Percentiles rank a stretch among this genome's conserved stretches.
Conservation (phyloP, 1,140 invertebrate genomes). For the Pseudobourletiella spinata region DNA sequence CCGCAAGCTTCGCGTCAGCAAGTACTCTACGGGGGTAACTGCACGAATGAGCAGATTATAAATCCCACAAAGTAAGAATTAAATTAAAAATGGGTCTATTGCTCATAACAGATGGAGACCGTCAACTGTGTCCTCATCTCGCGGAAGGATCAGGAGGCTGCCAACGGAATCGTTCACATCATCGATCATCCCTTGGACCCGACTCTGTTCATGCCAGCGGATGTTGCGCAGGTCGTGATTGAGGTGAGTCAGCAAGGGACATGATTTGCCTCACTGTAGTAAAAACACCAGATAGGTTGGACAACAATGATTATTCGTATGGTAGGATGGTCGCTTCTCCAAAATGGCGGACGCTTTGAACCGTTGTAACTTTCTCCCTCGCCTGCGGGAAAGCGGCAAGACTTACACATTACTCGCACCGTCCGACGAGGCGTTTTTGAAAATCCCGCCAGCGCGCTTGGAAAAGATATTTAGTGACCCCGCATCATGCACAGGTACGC, state of each 20-base stretch:
- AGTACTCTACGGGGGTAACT: conserved; percentile 45
- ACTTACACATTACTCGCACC: conserved; percentile 54
- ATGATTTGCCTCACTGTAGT: neutral
- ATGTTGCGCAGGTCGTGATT: conserved; percentile 38
- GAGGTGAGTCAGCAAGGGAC: conserved; percentile 31
- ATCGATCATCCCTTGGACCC: conserved; percentile 57
- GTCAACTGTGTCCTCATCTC: conserved; percentile 48
- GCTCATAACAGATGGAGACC: conserved; percentile 50
- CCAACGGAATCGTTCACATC: conserved; percentile 60
- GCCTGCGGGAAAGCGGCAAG: conserved; percentile 37
- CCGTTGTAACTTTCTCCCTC: conserved; percentile 41
- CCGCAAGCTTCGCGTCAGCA: conserved; percentile 41
- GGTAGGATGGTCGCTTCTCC: conserved; percentile 48
- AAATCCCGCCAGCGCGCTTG: conserved; percentile 41
- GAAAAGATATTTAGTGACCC: conserved; percentile 41
- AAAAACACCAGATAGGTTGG: too few relatives aligned
- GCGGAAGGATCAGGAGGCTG: conserved; percentile 49
- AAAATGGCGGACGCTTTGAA: conserved; percentile 49
- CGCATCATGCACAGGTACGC: conserved; percentile 40
- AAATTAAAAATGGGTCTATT: too few relatives aligned
- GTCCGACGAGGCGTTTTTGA: conserved; percentile 51
- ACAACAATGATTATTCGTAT: neutral
- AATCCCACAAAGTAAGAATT: conserved; percentile 1
- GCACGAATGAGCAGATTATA: neutral
- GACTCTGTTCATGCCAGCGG: conserved; percentile 37